Base-by-base conservation (phyloP, 2,113 vertebrate genomes). In the Takifugu flavidus region DNA sequence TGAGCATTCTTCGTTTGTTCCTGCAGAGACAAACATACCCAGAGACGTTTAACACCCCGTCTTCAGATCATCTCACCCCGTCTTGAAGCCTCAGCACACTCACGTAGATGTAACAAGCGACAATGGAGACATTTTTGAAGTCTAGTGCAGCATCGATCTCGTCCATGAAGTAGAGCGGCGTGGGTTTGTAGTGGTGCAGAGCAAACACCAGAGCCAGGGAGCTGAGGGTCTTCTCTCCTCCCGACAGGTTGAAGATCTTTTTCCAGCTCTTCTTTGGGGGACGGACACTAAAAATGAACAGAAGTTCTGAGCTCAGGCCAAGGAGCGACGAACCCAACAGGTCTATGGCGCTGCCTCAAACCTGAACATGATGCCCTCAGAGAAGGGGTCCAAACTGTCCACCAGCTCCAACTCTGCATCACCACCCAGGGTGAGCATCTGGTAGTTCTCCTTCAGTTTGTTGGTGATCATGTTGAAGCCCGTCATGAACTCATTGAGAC, bases 191-290 rank as follows among this genome's bases (percentile, higher is more conserved):
- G 82, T 99, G 96, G 77, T 99, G 97, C 53, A 99, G 92, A 5
- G 97, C 97, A 34, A 99, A 99, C 49, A 99, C 95, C 60, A 99
- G 86, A 2, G 97, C 97, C 86, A 99, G 70, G 0, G 97, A 99
- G 80, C 97, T 99, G 2, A 99, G 90, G 0, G 97, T 99, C 89
- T 99, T 99, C 72, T 99, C 97, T 49, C 97, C 97, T 67, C 97
- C 97, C 0, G 97, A 99, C 56, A 99, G 90, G 72, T 99, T 99
- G 53, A 97, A 99, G 70, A 99, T 98, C 82, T 99, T 98, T 84
- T 98, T 99, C 98, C 96, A 99, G 59, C 96, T 99, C 77, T 99
- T 99, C 91, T 98, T 99, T 1, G 96, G 97, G 62, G 97, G 97
- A 15, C 96, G 91, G 47, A 99, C 97, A 49, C 96, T 99, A 6